Evolutionary conservation across 2,888 invertebrate species (phyloP), one percentile per base, ranked within the genome.

Genomic region (Mylabris sibirica): DNA sequence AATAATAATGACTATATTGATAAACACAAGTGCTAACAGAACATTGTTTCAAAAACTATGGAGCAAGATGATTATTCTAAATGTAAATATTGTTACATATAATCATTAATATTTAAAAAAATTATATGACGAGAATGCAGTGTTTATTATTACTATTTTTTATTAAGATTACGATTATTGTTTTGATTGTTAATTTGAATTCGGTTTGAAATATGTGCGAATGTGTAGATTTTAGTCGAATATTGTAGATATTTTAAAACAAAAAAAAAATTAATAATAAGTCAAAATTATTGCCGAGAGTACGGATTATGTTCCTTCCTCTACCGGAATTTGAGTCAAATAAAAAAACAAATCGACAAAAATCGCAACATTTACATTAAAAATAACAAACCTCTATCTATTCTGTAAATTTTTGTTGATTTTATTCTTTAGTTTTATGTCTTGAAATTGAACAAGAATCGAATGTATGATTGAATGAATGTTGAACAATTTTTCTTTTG

Each of bases 71-170:
- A 85, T 86, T 85, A 87, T 87, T 87, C 87, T 87, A 87, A 87
- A 87, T 87, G 87, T 87, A 87, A 84, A 87, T 87, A 87, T 86
- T 87, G 86, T 87, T 87, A 86, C 82, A 85, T 85, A 85, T 82
- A 80, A 81, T 79, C 80, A 79, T 57, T 77, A 79, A 77, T 77
- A 77, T 77, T 75, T 73, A 78, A 73, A 68, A 76, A 76, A 76
- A 74, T n/a, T 78, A 49, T 26, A 57, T 57, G 24, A n/a, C 14
- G 26, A 12, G 79, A 79, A 80, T 79, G 80, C 79, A 75, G 75
- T 77, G 77, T 77, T 76, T 76, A 68, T 68, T 70, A 76, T 74
- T 72, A 69, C 66, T 74, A 72, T 72, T 72, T 67, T 63, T 70
- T 68, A 67, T 72, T 65, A 63, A 72, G 73, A 71, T 74, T 75